A percentile compares a stretch with the other conserved stretches of the same genome.
Conservation (phyloP, 2,113 vertebrate genomes). For the Xiphias gladius region DNA sequence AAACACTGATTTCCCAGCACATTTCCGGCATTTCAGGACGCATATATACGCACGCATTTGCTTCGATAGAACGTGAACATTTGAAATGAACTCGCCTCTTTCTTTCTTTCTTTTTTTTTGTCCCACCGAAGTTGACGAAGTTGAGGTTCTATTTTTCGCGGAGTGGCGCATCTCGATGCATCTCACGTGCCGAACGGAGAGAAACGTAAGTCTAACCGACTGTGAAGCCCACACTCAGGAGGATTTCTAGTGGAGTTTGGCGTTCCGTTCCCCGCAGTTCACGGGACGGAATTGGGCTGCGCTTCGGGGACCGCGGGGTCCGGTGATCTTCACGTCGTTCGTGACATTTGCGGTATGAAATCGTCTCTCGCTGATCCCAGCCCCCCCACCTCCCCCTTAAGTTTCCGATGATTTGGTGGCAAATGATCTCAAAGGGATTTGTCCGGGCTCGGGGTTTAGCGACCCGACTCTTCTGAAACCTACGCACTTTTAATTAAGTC, state of each 20-base stretch:
- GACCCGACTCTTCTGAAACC: constrained; percentile 24
- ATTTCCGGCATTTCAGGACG: background rate
- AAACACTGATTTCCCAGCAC: background rate
- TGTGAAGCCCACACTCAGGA: background rate
- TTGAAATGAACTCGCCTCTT: no score
- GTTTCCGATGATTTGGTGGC: background rate
- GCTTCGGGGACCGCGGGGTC: background rate
- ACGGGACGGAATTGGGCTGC: background rate
- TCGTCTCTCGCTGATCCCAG: background rate
- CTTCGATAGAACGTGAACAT: no score
- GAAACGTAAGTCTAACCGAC: background rate
- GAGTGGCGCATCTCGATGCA: background rate
- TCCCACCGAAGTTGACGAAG: background rate
- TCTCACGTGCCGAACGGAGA: background rate
- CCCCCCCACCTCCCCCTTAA: background rate
- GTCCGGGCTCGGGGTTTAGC: constrained; percentile 4
- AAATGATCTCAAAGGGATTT: constrained; percentile 34
- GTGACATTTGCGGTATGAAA: background rate
- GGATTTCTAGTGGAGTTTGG: background rate
- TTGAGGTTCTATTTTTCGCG: background rate
- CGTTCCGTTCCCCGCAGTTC: background rate
- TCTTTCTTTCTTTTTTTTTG: background rate
- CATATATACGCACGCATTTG: no score
- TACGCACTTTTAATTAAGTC: constrained; percentile 59
- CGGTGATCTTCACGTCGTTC: background rate